Base-by-base conservation (phyloP, 2,113 vertebrate genomes). In the Labrus mixtus region DNA sequence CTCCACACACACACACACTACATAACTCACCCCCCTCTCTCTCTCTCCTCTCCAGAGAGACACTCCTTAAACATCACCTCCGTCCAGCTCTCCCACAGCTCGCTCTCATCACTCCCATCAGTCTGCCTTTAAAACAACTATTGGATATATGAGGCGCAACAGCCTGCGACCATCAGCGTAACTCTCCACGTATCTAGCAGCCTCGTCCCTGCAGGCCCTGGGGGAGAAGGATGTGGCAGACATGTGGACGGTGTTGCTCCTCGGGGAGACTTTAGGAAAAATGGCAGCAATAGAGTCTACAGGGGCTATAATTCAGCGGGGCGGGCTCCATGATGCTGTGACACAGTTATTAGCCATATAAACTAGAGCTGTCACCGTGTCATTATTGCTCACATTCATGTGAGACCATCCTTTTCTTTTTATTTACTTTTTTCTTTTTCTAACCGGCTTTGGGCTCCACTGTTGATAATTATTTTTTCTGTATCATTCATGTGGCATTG, bases 301-400 rank as follows among this genome's bases (percentile, higher is more conserved):
- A 39, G 76, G 70, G 83, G 69, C 63, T 19, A 70, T 91, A 77
- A 82, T 83, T 93, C 84, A 87, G 22, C 77, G 20, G 48, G 48
- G 51, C 55, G 8, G 61, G 78, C 87, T 85, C 81, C 58, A 45
- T 76, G 67, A 87, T 73, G 51, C 72, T 58, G 73, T 70, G 88
- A 91, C 88, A 84, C 25, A 11, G 83, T 92, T 92, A 92, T 93
- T 90, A 90, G 83, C 85, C 76, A 58, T 84, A 91, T 91, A 88
- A 89, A 90, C 78, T 68, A 84, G 55, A 84, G 75, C 90, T 88
- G 88, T 90, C 89, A 86, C 59, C 13, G 71, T 73, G 83, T 89
- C 84, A 87, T 87, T 89, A 87, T 80, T 81, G 89, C 86, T 85
- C 81, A 81, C 76, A n/a, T 55, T 56, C 81, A 78, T 7, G 79